Evolutionary conservation across 2,113 vertebrate genomes (phyloP), one percentile per base, ranked within the genome.

Genomic region (Menura novaehollandiae): DNA sequence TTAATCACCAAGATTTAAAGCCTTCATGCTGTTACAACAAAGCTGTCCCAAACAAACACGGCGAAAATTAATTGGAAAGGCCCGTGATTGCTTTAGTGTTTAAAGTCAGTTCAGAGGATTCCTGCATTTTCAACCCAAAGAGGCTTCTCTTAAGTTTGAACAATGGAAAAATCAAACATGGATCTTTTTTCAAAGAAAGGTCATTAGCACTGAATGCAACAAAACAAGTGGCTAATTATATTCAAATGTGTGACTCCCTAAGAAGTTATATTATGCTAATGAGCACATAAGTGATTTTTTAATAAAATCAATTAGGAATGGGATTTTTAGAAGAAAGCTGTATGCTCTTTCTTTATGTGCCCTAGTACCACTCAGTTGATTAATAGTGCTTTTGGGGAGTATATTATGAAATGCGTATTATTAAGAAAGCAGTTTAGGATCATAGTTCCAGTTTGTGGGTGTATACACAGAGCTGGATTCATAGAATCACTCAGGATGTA

Each of bases 141-240:
- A 85, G 44, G 52, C n/a, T 92, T 76, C 58, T 91, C 67, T 83
- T 66, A 85, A 91, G 76, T 80, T 76, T 74, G 73, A 93, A 90
- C 51, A 66, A 79, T n/a, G 47, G 67, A 33, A 95, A 86, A 89
- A 91, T 89, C 41, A 88, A 95, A 74, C 41, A 16, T 43, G 10
- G 23, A 27, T 68, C 73, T 73, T 88, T 49, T 69, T 92, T 93
- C 73, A 88, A 67, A 72, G 76, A 62, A 73, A 64, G 71, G 88
- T 77, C 53, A 58, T 86, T 66, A 93, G 37, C 52, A 33, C 32
- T 76, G 82, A 84, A 49, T 91, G 49, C 51, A 84, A 53, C 74
- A 83, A 91, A 92, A 59, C 46, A 79, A 91, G 49, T 81, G 47
- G 59, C 56, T 94, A 79, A 95, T 96, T 93, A 77, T 79, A 89